Evolutionary conservation across 2,113 vertebrate species (phyloP).

Genomic region (Gopherus flavomarginatus): DNA sequence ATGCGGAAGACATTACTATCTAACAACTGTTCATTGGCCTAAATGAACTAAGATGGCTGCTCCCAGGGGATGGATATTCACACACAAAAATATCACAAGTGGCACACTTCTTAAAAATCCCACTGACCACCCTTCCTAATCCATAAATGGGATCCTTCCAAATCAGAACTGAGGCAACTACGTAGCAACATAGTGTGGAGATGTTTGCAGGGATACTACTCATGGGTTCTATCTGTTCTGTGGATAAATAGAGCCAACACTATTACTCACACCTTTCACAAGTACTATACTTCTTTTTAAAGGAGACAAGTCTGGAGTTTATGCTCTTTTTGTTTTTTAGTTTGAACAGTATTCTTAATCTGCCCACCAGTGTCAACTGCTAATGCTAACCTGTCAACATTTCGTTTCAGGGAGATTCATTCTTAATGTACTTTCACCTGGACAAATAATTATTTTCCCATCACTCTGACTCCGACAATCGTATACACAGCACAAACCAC

Average conservation of each 20-base stretch:
- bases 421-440: background rate
- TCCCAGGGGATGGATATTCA: background rate
- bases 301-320: background rate
- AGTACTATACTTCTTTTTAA: background rate
- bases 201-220: background rate
- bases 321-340: background rate
- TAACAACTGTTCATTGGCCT: background rate
- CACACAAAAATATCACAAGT: background rate
- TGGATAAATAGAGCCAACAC: background rate
- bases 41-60: background rate
- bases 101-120: background rate
- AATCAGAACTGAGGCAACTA: background rate
- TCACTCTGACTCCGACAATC: background rate
- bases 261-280: background rate
- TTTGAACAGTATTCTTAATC: background rate
- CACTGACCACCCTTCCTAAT: background rate
- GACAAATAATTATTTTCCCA: background rate
- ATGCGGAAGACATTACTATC: background rate
- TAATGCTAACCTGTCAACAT: conserved; percentile 1
- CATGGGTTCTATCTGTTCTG: background rate
- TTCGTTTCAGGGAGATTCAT: background rate
- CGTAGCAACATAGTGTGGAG: background rate
- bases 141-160: background rate
- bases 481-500: background rate
- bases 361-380: background rate